phyloP scores from a whole-genome alignment of 2,113 vertebrate species.

The Ascaphus truei region DNA sequence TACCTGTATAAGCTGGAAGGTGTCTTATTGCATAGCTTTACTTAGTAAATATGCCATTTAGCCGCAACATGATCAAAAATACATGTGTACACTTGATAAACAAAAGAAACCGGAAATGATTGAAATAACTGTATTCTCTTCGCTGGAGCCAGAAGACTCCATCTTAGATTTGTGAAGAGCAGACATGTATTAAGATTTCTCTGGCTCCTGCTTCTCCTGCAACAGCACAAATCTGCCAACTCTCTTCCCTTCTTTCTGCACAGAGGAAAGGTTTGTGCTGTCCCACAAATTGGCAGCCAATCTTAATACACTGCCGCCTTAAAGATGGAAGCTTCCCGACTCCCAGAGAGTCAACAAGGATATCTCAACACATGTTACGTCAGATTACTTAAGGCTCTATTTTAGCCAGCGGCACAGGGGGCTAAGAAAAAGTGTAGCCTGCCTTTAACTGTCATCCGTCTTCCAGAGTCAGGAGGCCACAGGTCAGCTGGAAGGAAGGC shows the following conservation, averaged over 20 bases:
- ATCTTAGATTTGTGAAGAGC: too few relatives aligned
- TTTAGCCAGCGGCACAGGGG: too few relatives aligned
- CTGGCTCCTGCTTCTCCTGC: too few relatives aligned
- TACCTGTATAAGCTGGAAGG: not conserved
- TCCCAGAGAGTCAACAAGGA: not conserved
- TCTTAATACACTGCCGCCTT: too few relatives aligned
- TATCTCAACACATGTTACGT: not conserved
- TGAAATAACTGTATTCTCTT: not conserved
- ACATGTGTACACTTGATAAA: not conserved
- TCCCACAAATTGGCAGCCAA: too few relatives aligned
- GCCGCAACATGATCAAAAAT: not conserved
- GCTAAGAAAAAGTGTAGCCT: conserved; percentile 24
- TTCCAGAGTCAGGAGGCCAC: conserved; percentile 4
- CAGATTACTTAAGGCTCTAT: conserved; percentile 34
- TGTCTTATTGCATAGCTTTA: not conserved
- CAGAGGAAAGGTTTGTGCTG: too few relatives aligned
- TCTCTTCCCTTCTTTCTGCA: too few relatives aligned
- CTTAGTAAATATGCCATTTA: not conserved
- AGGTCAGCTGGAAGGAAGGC: not conserved
- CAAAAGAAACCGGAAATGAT: not conserved
- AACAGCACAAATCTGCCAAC: too few relatives aligned
- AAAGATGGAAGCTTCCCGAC: too few relatives aligned
- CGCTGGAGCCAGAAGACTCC: not conserved
- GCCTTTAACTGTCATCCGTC: conserved; percentile 16
- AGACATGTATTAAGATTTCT: too few relatives aligned